Evolutionary conservation across 2,797 vertebrate genomes (phyloP), one percentile per base, ranked within the genome.

Genomic region (Percopsis omiscomaycus): DNA sequence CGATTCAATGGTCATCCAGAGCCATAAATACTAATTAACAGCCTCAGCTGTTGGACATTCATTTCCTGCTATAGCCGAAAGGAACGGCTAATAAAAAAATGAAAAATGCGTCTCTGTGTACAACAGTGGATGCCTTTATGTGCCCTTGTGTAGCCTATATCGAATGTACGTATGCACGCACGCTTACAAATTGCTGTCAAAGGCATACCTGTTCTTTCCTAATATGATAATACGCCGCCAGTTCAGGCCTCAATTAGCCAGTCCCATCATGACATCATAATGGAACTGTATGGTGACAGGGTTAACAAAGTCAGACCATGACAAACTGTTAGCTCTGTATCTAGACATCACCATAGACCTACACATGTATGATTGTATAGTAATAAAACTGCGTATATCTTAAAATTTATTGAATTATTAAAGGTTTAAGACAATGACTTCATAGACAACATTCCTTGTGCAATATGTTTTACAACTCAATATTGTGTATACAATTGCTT

Each of bases 11-110:
- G 32, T 37, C 32, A 37, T 37, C 32, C 32, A 56, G 29, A 53
- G 74, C 74, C 80, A 84, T 90, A 84, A 89, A 89, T 74, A 81
- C 78, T 89, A 88, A 89, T 89, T 88, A 89, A 85, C 80, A 81
- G 70, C 81, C 76, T 69, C 42, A 44, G 82, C 84, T 77, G 64
- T 75, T 62, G 82, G 84, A 87, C 86, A 76, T 84, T 83, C 82
- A 87, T 86, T 88, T 86, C 81, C 84, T 87, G 75, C 75, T 64
- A 55, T 60, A 73, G 83, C 81, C 61, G 16, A 65, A 68, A 75
- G 80, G 80, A 77, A 81, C 61, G 64, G 62, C 73, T 78, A 73
- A 53, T 85, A 79, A 82, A 84, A 78, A 75, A 73, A 49, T 30
- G 52, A 27, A 57, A 61, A 13, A 29, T 57, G 55, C 16, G 55